These are phyloP conservation scores for Chymomyza costata DNA, from an alignment of 1,140 invertebrate species.

Conservation along the genomic window DNA sequence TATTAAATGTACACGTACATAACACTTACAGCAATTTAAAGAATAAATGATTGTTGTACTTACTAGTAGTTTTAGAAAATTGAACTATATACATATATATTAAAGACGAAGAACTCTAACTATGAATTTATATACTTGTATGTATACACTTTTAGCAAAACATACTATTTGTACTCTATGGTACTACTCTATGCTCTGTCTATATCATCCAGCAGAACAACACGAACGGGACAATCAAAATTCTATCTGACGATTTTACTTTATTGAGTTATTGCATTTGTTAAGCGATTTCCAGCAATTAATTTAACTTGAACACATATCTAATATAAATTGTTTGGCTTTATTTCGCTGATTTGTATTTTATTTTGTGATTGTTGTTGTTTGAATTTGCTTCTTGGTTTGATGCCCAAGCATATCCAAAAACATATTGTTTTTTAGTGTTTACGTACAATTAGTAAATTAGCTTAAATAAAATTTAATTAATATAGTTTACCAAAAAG, in stretches of 20 bases:
- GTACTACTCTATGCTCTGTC: slow-evolving; percentile 37
- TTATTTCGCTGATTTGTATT: background rate
- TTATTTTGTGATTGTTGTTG: slow-evolving; percentile 6
- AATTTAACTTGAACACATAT: slow-evolving; percentile 23
- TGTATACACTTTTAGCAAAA: slow-evolving; percentile 33
- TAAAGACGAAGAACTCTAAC: slow-evolving; percentile 19
- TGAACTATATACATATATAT: too few species aligned
- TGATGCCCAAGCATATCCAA: slow-evolving; percentile 43
- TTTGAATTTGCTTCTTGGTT: slow-evolving; percentile 12
- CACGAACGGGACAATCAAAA: slow-evolving; percentile 70
- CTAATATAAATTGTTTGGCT: slow-evolving; percentile 5
- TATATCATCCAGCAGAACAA: slow-evolving; percentile 44
- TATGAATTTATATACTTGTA: slow-evolving; percentile 43
- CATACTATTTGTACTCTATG: slow-evolving; percentile 26
- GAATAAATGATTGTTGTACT: slow-evolving; percentile 66
- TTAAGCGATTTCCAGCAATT: slow-evolving; percentile 24
- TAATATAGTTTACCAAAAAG: slow-evolving; percentile 58
- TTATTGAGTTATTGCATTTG: slow-evolving; percentile 33
- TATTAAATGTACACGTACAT: slow-evolving; percentile 25
- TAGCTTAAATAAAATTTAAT: slow-evolving; percentile 64
- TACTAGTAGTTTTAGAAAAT: slow-evolving; percentile 53
- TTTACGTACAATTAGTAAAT: slow-evolving; percentile 40
- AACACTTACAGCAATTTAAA: slow-evolving; percentile 44
- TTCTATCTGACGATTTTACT: slow-evolving; percentile 54
- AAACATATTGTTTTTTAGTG: slow-evolving; percentile 33